Conservation (phyloP, 2,113 vertebrate genomes). For the Rhynchopsitta pachyrhyncha region DNA sequence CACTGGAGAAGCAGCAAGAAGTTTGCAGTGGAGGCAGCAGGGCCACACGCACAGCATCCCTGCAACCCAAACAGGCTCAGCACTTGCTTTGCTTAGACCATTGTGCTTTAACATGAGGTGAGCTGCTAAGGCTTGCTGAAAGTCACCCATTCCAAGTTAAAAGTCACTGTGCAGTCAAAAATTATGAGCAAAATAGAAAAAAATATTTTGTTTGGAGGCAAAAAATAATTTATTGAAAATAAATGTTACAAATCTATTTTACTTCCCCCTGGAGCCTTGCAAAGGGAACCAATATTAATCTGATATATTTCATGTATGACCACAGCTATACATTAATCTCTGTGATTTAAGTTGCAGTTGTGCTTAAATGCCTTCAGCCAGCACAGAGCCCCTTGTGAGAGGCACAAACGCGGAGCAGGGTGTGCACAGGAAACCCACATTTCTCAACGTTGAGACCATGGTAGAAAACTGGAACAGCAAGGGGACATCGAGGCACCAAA, state of each 20-base stretch:
- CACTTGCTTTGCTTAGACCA: not conserved
- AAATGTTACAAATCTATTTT: not conserved
- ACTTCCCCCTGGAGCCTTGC: not conserved
- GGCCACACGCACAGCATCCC: accelerated
- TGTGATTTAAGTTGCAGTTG: not conserved
- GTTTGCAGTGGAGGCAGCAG: accelerated
- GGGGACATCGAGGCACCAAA: accelerated
- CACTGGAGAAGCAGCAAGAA: accelerated
- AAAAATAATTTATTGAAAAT: slow-evolving; percentile 35
- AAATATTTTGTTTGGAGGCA: slow-evolving; percentile 34
- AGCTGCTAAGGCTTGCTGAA: not conserved
- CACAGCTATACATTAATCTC: not conserved
- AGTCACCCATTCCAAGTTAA: not conserved
- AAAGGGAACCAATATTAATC: slow-evolving; percentile 27
- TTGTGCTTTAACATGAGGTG: accelerated
- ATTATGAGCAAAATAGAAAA: slow-evolving; percentile 8
- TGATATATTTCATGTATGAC: not conserved
- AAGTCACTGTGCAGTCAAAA: not conserved
- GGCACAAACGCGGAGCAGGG: accelerated
- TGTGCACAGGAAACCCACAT: accelerated
- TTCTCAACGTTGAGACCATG: accelerated
- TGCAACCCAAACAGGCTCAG: accelerated
- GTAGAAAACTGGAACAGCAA: not conserved
- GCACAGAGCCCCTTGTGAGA: accelerated
- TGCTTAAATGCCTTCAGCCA: not conserved